A percentile compares a stretch with the other conserved stretches of the same genome.
phyloP scores from a whole-genome alignment of 1,140 invertebrate genomes.

The Euwallacea fornicatus region DNA sequence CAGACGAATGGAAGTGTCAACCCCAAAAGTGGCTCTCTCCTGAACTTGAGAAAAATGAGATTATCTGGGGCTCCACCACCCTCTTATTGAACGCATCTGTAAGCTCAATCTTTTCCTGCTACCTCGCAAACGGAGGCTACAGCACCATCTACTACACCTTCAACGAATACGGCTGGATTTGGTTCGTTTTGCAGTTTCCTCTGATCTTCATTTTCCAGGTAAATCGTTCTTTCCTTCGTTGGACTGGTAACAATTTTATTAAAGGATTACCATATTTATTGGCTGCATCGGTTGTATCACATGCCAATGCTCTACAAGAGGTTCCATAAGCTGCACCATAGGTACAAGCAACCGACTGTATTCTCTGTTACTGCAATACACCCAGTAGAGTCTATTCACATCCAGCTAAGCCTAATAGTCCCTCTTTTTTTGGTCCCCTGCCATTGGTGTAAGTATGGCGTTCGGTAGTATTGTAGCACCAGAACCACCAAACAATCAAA shows the following conservation, averaged over 20 bases:
- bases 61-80: conserved; percentile 64
- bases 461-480: not conserved
- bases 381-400: conserved; percentile 65
- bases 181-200: conserved; percentile 67
- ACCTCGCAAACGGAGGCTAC: conserved; percentile 67
- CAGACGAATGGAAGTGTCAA: conserved; percentile 75
- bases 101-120: conserved; percentile 64
- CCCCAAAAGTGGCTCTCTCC: conserved; percentile 67
- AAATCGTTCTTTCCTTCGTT: not conserved
- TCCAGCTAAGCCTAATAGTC: conserved; percentile 60
- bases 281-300: conserved; percentile 69
- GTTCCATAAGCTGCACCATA: conserved; percentile 76
- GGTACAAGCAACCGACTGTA: conserved; percentile 73
- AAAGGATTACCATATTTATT: conserved; percentile 71
- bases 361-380: conserved; percentile 76
- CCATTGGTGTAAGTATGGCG: conserved; percentile 63
- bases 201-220: conserved; percentile 67
- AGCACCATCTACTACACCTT: conserved; percentile 66
- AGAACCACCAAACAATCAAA: not conserved
- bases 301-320: conserved; percentile 68
- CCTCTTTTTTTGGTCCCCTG: conserved; percentile 63
- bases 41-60: conserved; percentile 69
- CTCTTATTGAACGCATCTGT: conserved; percentile 60
- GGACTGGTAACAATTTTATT: conserved; percentile 22
- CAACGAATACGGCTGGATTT: conserved; percentile 65